A percentile compares a stretch with the other conserved stretches of the same genome.
Evolutionary conservation across 2,113 vertebrate species (phyloP).

Genomic region (Pardalotus punctatus): DNA sequence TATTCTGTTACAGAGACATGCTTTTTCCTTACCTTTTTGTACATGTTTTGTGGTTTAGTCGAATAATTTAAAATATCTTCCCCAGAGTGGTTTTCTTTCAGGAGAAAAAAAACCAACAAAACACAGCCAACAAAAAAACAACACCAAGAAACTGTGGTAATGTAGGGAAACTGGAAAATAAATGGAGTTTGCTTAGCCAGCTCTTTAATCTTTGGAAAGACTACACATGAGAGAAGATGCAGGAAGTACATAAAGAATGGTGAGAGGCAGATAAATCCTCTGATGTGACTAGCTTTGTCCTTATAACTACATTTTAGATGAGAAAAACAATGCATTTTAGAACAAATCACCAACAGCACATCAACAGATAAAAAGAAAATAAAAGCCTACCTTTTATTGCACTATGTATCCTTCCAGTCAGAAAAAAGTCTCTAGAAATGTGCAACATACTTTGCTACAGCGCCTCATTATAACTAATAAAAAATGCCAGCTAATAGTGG

Average conservation of each 20-base stretch:
- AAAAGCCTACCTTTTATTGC: not conserved
- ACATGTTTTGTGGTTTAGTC: not conserved
- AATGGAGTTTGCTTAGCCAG: not conserved
- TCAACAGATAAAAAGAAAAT: not conserved
- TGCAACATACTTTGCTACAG: not conserved
- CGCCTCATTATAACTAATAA: not conserved
- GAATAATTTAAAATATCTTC: not conserved
- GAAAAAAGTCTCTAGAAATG: not conserved
- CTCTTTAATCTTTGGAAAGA: constrained; percentile 35
- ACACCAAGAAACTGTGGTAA: not conserved
- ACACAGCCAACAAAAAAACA: too few relatives aligned
- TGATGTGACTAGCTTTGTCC: not conserved
- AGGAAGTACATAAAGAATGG: not conserved
- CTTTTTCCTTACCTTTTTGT: not conserved
- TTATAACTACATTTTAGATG: not conserved
- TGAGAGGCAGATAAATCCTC: constrained; percentile 8
- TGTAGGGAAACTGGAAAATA: constrained; percentile 25
- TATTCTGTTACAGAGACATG: rapidly evolving
- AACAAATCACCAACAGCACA: not conserved
- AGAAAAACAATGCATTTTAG: constrained; percentile 30
- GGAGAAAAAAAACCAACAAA: not conserved
- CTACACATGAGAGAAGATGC: not conserved
- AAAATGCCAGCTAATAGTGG: not conserved
- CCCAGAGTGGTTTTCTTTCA: not conserved
- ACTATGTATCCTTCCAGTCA: not conserved